Evolutionary conservation across 2,797 vertebrate genomes (phyloP).

Genomic region (Basileuterus tristriatus): DNA sequence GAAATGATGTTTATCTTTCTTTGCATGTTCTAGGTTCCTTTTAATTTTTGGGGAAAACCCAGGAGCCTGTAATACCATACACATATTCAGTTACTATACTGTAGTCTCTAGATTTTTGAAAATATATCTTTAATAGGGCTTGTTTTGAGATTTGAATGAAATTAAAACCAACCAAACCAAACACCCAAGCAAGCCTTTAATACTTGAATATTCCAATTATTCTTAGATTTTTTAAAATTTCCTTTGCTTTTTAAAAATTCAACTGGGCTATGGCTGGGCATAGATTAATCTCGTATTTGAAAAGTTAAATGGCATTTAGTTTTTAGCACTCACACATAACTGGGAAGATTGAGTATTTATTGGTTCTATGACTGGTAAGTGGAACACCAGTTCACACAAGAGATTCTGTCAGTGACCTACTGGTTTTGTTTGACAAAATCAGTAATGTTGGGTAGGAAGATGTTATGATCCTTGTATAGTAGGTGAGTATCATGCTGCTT

Average conservation of each 20-base stretch:
- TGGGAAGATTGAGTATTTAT: not conserved
- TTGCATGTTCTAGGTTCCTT: not conserved
- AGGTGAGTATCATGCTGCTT: not conserved
- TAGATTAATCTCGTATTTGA: not conserved
- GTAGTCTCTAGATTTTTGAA: not conserved
- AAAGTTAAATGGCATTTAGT: not conserved
- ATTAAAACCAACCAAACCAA: not conserved
- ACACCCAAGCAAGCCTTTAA: not conserved
- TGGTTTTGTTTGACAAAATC: not conserved
- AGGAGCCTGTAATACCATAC: not conserved
- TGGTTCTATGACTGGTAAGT: not conserved
- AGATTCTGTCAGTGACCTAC: not conserved
- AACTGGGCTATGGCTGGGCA: not conserved
- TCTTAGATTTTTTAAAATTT: not conserved
- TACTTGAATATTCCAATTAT: not conserved
- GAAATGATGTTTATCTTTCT: not conserved
- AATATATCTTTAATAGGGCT: not conserved
- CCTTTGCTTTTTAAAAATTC: not conserved
- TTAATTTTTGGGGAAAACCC: not conserved
- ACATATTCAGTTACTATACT: not conserved
- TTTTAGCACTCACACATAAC: not conserved
- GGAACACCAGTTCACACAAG: not conserved
- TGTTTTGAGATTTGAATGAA: not conserved
- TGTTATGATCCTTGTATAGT: not conserved
- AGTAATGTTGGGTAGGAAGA: not conserved